These are phyloP conservation scores for Shargacucullia verbasci DNA, from an alignment of 2,888 invertebrate species.

Conservation along the genomic window DNA sequence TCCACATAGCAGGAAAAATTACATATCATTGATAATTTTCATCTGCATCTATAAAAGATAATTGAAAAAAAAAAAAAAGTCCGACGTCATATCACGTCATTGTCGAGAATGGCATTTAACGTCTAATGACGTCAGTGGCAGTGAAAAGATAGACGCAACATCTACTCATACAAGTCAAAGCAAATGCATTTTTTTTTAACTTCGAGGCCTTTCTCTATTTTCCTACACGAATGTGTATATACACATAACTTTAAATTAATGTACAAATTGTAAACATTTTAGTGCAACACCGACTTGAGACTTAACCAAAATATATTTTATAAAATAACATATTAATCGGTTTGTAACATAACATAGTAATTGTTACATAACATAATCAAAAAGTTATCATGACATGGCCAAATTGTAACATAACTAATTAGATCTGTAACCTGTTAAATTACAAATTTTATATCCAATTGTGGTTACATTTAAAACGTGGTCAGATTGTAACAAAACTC, in stretches of 20 bases:
- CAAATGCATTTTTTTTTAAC: not conserved
- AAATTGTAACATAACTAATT: constrained; percentile 3
- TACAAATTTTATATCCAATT: not conserved
- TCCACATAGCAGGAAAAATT: too few species aligned
- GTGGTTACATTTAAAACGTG: constrained; percentile 8
- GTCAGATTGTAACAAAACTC: not conserved
- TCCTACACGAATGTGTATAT: constrained; percentile 7
- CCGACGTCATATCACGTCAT: not conserved
- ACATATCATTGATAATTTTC: too few species aligned
- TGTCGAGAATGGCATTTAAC: not conserved
- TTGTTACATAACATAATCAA: constrained; percentile 6
- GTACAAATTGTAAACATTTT: constrained; percentile 31
- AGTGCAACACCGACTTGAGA: not conserved
- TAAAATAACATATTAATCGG: not conserved
- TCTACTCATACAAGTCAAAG: not conserved
- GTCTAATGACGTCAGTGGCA: not conserved
- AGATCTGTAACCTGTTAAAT: not conserved
- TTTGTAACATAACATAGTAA: constrained; percentile 4
- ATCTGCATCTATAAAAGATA: too few species aligned
- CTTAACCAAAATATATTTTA: constrained; percentile 6
- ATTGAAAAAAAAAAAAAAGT: too few species aligned
- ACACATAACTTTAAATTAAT: constrained; percentile 9
- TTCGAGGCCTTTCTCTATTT: not conserved
- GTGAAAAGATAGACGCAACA: not conserved
- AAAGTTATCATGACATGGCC: not conserved